Base-by-base conservation (phyloP, 2,797 vertebrate genomes). In the Tokudaia muenninki region DNA sequence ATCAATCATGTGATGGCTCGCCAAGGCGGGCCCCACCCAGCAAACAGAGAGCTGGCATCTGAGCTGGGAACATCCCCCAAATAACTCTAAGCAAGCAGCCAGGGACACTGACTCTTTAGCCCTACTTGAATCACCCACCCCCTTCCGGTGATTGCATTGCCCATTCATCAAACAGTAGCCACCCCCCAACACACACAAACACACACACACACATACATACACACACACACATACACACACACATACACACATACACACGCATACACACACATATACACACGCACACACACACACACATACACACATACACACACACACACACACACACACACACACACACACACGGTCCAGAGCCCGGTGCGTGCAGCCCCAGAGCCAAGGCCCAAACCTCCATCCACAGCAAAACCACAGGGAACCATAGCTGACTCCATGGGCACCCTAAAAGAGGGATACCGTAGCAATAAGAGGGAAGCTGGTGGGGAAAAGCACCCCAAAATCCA, bases 101-200 rank as follows among this genome's bases (percentile, higher is more conserved):
- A 2, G 21, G 79, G 63, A 13, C 17, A 7, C 1, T 2, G 72
- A 12, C 11, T 47, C 19, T 29, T 22, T 1, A 0, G 1, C 9
- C 10, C 26, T 1, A 0, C 0, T 19, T 0, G 1, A 3, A 0
- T 22, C 19, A 16, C 12, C 0, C 0, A 29, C 24, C 24, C 74
- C 26, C 24, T 47, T n/a, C 44, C 44, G 19, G 31, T 24, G 2
- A 29, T 44, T 72, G 4, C 22, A 1, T 11, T 11, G 2, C 6
- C 65, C 17, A 16, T 3, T 72, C 81, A 5, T 16, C 44, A 26
- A 65, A 78, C 1, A 0, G 6, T 21, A 22, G 9, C 17, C 44
- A 1, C 6, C 16, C 17, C 67, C 11, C 7, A 22, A 52, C 50
- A 52, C 50, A 52, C 50, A 52, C 50, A 50, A 1, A 50, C 50